Base-by-base conservation (phyloP, 2,888 invertebrate species). In the Rhagophthalmus giganteus region DNA sequence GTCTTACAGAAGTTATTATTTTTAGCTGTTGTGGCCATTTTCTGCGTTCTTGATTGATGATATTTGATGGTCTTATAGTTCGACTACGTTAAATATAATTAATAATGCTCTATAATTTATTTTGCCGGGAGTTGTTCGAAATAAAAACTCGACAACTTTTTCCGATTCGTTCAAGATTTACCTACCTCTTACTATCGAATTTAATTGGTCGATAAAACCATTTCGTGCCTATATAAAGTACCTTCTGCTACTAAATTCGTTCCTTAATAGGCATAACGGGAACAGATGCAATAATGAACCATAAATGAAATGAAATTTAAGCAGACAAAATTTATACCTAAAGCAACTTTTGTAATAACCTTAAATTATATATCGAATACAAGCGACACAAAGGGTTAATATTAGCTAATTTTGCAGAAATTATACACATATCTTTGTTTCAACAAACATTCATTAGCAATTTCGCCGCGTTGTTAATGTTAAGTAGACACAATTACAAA, bases 1-100 rank as follows among this genome's bases (percentile, higher is more conserved):
- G 68, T 70, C 70, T 69, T 69, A 64, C 60, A 60, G 64, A 65
- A 66, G 62, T 68, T 69, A 69, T 70, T 70, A 68, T 69, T 70
- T 68, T 68, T 66, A 60, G 62, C 62, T 65, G 67, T 58, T 62
- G 62, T 54, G 67, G 68, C 63, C 68, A 64, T 65, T 67, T 66
- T 63, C n/a, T 60, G 62, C 51, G 57, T 57, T 58, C 60, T 66
- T 69, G 69, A 69, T 67, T 66, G 69, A 69, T 69, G 66, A 63
- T 49, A 49, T 59, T 51, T 46, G 54, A 47, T 46, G 46, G 44
- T 33, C 15, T 31, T 31, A 10, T 13, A 13, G 12, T 31, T 31
- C 13, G 11, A 30, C 12, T 30, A 11, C 30, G 30, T 30, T 30
- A n/a, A n/a, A n/a, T n/a, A n/a, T n/a, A n/a, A n/a, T n/a, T n/a